Conservation (phyloP, 23 tunicate genomes). For the Styela clava region DNA sequence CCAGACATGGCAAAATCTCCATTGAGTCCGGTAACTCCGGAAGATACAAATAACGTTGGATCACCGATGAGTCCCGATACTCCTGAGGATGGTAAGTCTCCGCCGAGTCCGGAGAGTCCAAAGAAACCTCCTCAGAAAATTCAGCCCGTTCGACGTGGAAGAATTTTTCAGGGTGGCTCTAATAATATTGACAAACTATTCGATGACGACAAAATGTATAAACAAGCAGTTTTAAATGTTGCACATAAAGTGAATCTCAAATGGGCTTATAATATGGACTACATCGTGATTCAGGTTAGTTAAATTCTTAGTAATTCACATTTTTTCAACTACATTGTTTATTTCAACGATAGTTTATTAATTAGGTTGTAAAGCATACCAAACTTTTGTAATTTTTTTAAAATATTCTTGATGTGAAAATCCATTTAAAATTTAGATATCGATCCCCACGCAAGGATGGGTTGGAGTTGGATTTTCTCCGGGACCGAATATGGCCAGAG, state of each 20-base stretch:
- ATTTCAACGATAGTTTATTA: too few species aligned
- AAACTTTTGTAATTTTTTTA: too few species aligned
- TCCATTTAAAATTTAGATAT: not conserved
- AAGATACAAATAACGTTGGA: too few species aligned
- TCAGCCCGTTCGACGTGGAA: not conserved
- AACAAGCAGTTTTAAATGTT: not conserved
- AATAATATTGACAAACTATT: not conserved
- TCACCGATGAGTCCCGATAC: not conserved
- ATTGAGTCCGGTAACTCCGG: not conserved
- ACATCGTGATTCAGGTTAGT: not conserved
- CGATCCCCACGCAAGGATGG: constrained; percentile 32
- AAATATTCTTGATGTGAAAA: too few species aligned
- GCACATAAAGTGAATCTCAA: not conserved
- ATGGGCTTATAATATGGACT: not conserved
- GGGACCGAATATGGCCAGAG: constrained; percentile 29
- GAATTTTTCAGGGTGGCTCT: not conserved
- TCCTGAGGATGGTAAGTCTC: not conserved
- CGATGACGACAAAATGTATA: not conserved
- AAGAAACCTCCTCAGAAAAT: not conserved
- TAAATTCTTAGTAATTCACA: too few species aligned
- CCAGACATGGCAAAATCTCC: not conserved
- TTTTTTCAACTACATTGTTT: too few species aligned
- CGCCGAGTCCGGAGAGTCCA: not conserved
- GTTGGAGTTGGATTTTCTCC: constrained; percentile 44
- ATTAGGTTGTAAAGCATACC: too few species aligned